Base-by-base conservation (phyloP, 2,113 vertebrate species). In the Orthonyx spaldingii region DNA sequence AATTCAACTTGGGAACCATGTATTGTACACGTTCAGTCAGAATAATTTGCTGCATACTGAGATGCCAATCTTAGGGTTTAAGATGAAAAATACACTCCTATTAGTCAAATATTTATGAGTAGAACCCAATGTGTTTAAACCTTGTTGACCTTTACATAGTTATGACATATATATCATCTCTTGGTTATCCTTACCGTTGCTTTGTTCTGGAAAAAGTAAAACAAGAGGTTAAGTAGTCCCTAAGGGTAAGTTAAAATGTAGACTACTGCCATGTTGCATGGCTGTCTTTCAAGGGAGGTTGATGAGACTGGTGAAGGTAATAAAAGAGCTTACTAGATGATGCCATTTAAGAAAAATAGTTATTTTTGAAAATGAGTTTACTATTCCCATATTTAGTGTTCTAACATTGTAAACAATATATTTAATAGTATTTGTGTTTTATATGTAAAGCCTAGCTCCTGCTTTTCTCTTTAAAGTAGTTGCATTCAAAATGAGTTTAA, bases 81-180 rank as follows among this genome's bases (percentile, higher is more conserved):
- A 81, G 56, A 82, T 87, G 79, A 93, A 92, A 95, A 93, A 88
- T 90, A 84, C 24, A 41, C 65, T 78, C 47, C 52, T 88, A 53
- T 83, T 94, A 96, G 94, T 97, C 95, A 95, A 96, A 97, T 97
- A 97, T 97, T 97, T 98, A 97, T 96, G 94, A 97, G 86, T 77
- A 74, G 89, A 90, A 66, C 35, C 80, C 95, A 95, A 96, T 30
- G n/a, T 97, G 89, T 97, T 97, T 97, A 98, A 97, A 95, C 85
- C 87, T 97, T 93, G 76, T 96, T 97, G 97, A 97, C 97, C 97
- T 97, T 95, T 97, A 93, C 92, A 79, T 78, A 94, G 93, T 97
- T 97, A 97, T 96, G 96, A 97, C 83, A 87, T 90, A 83, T 97
- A 94, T 92, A 84, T 97, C 68, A 96, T 97, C 87, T 96, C 91